phyloP scores from a whole-genome alignment of 2,113 vertebrate genomes.

The Puntigrus tetrazona region DNA sequence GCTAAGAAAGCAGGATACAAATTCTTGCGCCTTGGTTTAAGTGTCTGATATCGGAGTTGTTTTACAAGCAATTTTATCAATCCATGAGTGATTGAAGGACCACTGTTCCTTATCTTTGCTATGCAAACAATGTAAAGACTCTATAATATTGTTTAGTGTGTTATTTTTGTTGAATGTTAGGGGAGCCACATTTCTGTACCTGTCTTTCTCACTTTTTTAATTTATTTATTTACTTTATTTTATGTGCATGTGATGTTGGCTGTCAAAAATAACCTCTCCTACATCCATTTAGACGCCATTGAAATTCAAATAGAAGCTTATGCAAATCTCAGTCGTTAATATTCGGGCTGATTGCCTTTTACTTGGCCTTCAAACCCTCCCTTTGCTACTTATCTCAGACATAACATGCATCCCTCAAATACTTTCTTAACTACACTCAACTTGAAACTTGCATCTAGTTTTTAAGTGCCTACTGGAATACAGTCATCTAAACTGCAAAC shows the following conservation, averaged over 20 bases:
- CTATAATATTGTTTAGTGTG: not conserved
- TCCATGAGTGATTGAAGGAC: not conserved
- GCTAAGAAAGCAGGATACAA: slow-evolving; percentile 8
- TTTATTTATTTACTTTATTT: not conserved
- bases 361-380: slow-evolving; percentile 27
- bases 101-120: not conserved
- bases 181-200: not conserved
- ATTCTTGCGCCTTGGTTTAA: not conserved
- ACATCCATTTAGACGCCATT: slow-evolving; percentile 29
- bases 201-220: not conserved
- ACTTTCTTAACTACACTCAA: not conserved
- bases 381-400: slow-evolving; percentile 29
- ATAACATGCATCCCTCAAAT: slow-evolving; percentile 26
- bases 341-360: slow-evolving; percentile 46
- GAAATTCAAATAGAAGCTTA: slow-evolving; percentile 47
- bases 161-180: not conserved
- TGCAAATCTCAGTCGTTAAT: slow-evolving; percentile 44
- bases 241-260: not conserved
- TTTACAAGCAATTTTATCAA: not conserved
- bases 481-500: not conserved
- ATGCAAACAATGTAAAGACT: not conserved
- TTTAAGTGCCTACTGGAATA: slow-evolving; percentile 13
- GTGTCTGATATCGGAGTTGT: not conserved
- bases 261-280: slow-evolving; percentile 23
- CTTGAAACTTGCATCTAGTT: not conserved